Evolutionary conservation across 1,140 invertebrate genomes (phyloP), one percentile per base, ranked within the genome.

Genomic region (Brachionus paranguensis): DNA sequence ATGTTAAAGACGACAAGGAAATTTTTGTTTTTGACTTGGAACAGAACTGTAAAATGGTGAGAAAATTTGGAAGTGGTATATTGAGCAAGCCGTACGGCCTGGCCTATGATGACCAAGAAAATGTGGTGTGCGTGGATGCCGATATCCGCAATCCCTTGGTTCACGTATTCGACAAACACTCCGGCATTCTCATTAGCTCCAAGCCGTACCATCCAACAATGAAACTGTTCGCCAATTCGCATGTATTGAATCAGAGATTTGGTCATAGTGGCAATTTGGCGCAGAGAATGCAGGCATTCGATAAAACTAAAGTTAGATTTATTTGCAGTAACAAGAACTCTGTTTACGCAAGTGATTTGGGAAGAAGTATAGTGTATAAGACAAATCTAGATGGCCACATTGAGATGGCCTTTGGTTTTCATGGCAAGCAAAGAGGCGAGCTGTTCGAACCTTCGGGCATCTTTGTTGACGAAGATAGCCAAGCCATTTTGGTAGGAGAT

Each of bases 21-120:
- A 81, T 81, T 33, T 64, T 64, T 27, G 78, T 81, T n/a, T 81
- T 81, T 37, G 53, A 60, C 53, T 81, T 81, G 27, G 53, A 81
- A 68, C 17, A 60, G 37, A 17, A 60, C 10, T 81, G 17, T 60
- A 43, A 64, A 68, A 45, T 81, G 41, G n/a, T 60, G 6, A 17
- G 78, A 41, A 60, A 47, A 43, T 81, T 81, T 68, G 78, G 78
- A 10, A 20, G 10, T 8, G 53, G 53, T n/a, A 37, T 81, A 2
- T 14, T 81, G 33, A 60, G 27, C 11, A 60, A 68, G 29, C 78
- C 78, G 8, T 81, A 64, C 27, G 78, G 78, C 11, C 24, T 81
- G 17, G 78, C 78, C 17, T 60, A 64, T 55, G 78, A 81, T 14
- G 17, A 41, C 6, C 20, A 81, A 24, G 43, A 81, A 45, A 81